These are phyloP conservation scores for Spodoptera exigua DNA, from an alignment of 2,888 invertebrate genomes.

Conservation along the genomic window DNA sequence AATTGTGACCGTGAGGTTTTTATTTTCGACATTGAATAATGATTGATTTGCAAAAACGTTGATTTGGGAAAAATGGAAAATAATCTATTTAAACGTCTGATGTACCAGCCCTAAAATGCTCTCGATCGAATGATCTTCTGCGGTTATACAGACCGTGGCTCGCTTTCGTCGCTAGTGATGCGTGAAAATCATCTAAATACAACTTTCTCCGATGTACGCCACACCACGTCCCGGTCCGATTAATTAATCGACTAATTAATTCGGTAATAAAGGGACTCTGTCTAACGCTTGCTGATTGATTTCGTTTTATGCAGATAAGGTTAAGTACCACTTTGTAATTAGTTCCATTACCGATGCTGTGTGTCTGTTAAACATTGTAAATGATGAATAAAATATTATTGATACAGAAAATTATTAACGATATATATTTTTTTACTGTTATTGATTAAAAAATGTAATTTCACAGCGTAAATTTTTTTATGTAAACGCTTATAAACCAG, in stretches of 20 bases:
- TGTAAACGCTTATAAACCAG: too few relatives aligned
- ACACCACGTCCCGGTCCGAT: constrained; percentile 53
- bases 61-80: too few relatives aligned
- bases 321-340: background rate
- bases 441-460: too few relatives aligned
- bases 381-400: too few relatives aligned
- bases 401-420: too few relatives aligned
- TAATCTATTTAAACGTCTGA: background rate
- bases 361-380: too few relatives aligned
- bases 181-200: constrained; percentile 64
- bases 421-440: too few relatives aligned
- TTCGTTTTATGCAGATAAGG: background rate
- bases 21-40: background rate
- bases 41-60: background rate
- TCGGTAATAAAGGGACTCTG: constrained; percentile 33
- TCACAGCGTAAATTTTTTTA: too few relatives aligned
- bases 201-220: constrained; percentile 58
- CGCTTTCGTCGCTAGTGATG: constrained; percentile 57
- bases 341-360: too few relatives aligned
- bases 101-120: constrained; percentile 33
- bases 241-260: constrained; percentile 33
- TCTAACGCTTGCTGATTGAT: background rate
- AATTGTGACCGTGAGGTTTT: too few relatives aligned
- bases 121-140: constrained; percentile 47
- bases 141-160: constrained; percentile 53